These are phyloP conservation scores for Luperina nickerlii DNA, from an alignment of 2,888 invertebrate genomes.

Conservation along the genomic window DNA sequence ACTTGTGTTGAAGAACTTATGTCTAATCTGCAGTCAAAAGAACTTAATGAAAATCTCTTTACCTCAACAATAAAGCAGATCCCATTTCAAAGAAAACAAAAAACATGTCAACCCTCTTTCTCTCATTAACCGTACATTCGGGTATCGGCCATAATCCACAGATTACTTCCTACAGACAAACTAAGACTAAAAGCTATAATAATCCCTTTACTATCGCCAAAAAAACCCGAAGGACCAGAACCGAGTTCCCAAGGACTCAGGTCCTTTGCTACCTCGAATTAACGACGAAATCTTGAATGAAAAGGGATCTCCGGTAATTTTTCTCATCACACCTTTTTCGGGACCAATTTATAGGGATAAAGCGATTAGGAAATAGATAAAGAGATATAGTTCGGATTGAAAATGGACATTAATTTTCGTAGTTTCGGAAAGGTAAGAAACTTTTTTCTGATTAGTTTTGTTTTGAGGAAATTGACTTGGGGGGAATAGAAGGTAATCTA, in stretches of 20 bases:
- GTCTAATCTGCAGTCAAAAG: not conserved
- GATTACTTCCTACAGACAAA: slow-evolving; percentile 39
- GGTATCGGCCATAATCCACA: slow-evolving; percentile 9
- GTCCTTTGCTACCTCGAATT: slow-evolving; percentile 46
- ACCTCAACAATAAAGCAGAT: not conserved
- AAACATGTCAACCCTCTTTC: slow-evolving; percentile 1
- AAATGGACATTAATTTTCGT: slow-evolving; percentile 50
- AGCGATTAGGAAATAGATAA: slow-evolving; percentile 51
- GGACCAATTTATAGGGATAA: slow-evolving; percentile 59
- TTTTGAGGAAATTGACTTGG: slow-evolving; percentile 22
- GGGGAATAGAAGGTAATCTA: not conserved
- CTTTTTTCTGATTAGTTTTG: slow-evolving; percentile 31
- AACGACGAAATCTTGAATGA: slow-evolving; percentile 34
- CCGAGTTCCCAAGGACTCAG: slow-evolving; percentile 30
- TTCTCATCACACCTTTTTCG: slow-evolving; percentile 61
- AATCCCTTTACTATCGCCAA: slow-evolving; percentile 30
- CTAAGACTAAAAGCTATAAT: slow-evolving; percentile 37
- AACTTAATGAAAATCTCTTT: not conserved
- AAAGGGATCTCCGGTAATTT: slow-evolving; percentile 55
- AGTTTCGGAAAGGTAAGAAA: slow-evolving; percentile 10
- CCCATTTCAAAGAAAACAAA: not conserved
- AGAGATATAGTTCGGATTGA: slow-evolving; percentile 45
- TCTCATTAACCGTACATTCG: not conserved
- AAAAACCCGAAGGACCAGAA: slow-evolving; percentile 28
- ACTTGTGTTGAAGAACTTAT: not conserved